These are phyloP conservation scores for Ia io DNA, from an alignment of 2,113 vertebrate species.

Conservation along the genomic window DNA sequence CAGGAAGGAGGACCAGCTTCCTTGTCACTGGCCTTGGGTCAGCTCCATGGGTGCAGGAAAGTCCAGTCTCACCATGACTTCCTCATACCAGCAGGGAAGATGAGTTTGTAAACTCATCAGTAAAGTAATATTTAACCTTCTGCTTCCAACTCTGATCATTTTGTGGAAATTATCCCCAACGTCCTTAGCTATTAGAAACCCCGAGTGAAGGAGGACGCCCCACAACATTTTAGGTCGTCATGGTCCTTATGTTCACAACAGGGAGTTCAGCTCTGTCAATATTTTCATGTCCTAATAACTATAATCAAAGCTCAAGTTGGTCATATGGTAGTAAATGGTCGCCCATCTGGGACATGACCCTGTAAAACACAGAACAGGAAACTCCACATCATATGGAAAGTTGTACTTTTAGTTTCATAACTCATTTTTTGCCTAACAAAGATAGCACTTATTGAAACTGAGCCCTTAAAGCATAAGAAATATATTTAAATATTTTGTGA, in stretches of 20 bases:
- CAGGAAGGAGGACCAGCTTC: not conserved
- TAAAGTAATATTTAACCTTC: slow-evolving; percentile 2
- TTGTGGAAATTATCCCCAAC: not conserved
- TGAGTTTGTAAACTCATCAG: not conserved
- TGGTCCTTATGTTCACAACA: slow-evolving; percentile 52
- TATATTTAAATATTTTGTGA: slow-evolving; percentile 60
- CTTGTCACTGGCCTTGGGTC: not conserved
- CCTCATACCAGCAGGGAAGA: not conserved
- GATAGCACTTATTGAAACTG: slow-evolving; percentile 64
- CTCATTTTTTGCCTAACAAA: slow-evolving; percentile 78
- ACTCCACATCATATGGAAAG: slow-evolving; percentile 83
- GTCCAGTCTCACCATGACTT: not conserved
- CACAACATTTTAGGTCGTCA: slow-evolving; percentile 13
- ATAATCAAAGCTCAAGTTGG: slow-evolving; percentile 52
- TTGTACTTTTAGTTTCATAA: slow-evolving; percentile 85
- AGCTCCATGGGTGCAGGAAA: not conserved
- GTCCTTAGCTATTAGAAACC: not conserved
- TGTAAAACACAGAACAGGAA: slow-evolving; percentile 82
- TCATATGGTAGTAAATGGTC: slow-evolving; percentile 63
- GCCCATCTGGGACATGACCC: slow-evolving; percentile 67
- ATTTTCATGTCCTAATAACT: slow-evolving; percentile 69
- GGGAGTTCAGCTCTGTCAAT: slow-evolving; percentile 54
- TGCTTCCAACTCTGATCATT: not conserved
- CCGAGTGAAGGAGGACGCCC: not conserved
- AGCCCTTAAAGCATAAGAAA: slow-evolving; percentile 52